Conservation (phyloP, 2,113 vertebrate genomes). For the Paraplagusia blochii region DNA sequence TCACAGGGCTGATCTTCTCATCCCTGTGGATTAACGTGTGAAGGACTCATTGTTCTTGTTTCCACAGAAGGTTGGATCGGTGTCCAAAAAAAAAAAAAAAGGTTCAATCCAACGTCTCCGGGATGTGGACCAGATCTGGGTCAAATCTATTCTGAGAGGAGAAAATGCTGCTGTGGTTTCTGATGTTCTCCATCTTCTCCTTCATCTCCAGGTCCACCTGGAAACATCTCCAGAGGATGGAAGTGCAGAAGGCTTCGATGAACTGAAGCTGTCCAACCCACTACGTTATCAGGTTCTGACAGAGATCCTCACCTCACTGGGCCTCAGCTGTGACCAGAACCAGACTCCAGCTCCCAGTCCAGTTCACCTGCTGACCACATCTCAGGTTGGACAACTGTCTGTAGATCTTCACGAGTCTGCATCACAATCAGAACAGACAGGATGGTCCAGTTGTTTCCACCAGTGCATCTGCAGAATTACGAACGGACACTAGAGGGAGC, state of each 20-base stretch:
- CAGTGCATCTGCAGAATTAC: too few relatives aligned
- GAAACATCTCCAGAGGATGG: slow-evolving; percentile 74
- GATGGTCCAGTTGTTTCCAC: too few relatives aligned
- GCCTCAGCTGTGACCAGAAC: slow-evolving; percentile 78
- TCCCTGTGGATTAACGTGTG: too few relatives aligned
- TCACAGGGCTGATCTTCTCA: too few relatives aligned
- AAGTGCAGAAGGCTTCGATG: slow-evolving; percentile 70
- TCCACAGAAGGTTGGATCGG: too few relatives aligned
- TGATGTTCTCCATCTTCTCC: background rate
- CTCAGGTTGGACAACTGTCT: slow-evolving; percentile 77
- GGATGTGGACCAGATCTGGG: background rate
- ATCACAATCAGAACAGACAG: too few relatives aligned
- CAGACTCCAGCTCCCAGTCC: slow-evolving; percentile 72
- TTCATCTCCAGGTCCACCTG: slow-evolving; percentile 78
- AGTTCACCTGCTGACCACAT: slow-evolving; percentile 75
- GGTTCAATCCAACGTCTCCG: too few relatives aligned
- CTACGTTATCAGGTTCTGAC: slow-evolving; percentile 79
- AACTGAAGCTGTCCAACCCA: slow-evolving; percentile 81
- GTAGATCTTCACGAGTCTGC: too few relatives aligned
- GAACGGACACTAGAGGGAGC: slow-evolving; percentile 22
- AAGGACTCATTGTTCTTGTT: too few relatives aligned
- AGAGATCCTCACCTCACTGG: slow-evolving; percentile 81
- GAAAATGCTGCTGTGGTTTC: too few relatives aligned
- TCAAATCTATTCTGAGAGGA: background rate
- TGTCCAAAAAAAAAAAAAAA: too few relatives aligned